Conservation (phyloP, 2,113 vertebrate species). For the Brachyistius frenatus region DNA sequence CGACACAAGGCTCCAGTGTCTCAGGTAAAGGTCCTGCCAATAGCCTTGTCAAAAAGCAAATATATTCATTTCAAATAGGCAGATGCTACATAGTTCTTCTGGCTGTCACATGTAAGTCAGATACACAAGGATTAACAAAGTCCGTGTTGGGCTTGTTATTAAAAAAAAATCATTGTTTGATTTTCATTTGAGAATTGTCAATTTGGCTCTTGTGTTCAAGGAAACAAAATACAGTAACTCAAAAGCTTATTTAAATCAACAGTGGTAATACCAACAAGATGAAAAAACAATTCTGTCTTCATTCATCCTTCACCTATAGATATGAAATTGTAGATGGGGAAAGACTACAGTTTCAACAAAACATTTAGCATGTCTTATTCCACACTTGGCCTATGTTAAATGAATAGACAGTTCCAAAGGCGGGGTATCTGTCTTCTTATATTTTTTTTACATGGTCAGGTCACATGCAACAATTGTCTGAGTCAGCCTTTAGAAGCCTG, state of each 20-base stretch:
- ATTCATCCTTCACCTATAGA: neutral
- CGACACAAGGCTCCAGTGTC: neutral
- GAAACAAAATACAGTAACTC: slow-evolving; percentile 16
- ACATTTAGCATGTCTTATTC: neutral
- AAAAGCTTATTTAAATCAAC: slow-evolving; percentile 6
- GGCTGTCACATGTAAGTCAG: neutral
- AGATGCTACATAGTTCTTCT: neutral
- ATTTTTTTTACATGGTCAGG: neutral
- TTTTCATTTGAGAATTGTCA: slow-evolving; percentile 11
- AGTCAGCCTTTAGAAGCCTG: slow-evolving; percentile 5
- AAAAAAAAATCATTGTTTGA: slow-evolving; percentile 3
- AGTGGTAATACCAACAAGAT: slow-evolving; percentile 21
- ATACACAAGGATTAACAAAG: neutral
- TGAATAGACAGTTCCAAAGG: neutral
- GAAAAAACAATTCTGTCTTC: neutral
- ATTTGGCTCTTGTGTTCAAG: neutral
- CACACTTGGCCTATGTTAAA: neutral
- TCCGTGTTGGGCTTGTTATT: neutral
- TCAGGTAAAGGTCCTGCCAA: slow-evolving; percentile 1
- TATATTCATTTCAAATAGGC: neutral
- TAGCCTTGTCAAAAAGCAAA: slow-evolving; percentile 23
- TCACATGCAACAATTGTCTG: neutral
- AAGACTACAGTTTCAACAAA: neutral
- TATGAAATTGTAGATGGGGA: neutral
- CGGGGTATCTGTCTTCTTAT: neutral